Percentiles rank a stretch among this genome's conserved stretches.
Evolutionary conservation across 2,888 invertebrate species (phyloP).

Genomic region (Hydraecia micacea): DNA sequence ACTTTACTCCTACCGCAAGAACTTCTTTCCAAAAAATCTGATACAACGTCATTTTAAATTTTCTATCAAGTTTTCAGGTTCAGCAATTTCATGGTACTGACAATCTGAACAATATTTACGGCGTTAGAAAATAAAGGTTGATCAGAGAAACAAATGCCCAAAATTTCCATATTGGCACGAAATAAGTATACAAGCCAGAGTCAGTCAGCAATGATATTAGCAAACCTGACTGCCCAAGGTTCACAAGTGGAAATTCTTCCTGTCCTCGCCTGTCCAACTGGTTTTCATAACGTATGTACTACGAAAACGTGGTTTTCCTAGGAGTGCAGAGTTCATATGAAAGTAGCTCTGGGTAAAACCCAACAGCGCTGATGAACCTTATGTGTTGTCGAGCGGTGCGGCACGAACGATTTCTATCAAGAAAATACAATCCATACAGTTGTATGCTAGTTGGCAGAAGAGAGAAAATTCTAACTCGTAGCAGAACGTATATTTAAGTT

Average conservation of each 20-base stretch:
- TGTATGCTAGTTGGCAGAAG: neutral
- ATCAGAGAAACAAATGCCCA: neutral
- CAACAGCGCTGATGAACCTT: conserved; percentile 20
- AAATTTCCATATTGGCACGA: neutral
- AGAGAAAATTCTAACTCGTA: neutral
- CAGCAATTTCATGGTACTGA: neutral
- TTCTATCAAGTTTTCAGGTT: neutral
- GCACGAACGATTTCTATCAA: conserved; percentile 41
- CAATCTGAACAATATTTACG: neutral
- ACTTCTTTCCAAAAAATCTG: neutral
- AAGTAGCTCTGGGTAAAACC: conserved; percentile 37
- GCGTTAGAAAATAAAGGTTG: neutral
- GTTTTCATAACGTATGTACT: neutral
- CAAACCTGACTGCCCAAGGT: neutral
- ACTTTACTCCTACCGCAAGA: too few relatives aligned
- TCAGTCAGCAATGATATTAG: neutral
- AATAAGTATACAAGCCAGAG: neutral
- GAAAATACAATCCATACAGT: conserved; percentile 4
- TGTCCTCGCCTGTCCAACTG: neutral
- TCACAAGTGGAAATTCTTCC: neutral
- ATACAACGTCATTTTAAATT: neutral
- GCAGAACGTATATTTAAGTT: neutral
- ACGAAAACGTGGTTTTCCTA: conserved; percentile 21
- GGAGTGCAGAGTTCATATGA: conserved; percentile 30
- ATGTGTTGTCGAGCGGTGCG: conserved; percentile 20